A percentile compares a stretch with the other conserved stretches of the same genome.
Evolutionary conservation across 2,797 vertebrate genomes (phyloP).

Genomic region (Gymnothorax reevesii): DNA sequence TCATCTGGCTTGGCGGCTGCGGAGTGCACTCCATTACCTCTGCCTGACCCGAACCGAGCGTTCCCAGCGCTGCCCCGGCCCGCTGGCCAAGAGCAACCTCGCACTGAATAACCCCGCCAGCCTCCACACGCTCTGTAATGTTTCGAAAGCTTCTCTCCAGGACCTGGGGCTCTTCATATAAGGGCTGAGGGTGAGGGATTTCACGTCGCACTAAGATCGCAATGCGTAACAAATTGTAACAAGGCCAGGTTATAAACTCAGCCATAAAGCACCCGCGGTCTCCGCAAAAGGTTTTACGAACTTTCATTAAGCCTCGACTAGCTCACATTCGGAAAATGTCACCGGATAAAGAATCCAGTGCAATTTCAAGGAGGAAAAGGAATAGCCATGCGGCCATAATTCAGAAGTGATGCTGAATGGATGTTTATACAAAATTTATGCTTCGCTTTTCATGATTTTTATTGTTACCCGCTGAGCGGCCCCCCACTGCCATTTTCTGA

Average conservation of each 20-base stretch:
- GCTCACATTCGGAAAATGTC: slow-evolving; percentile 27
- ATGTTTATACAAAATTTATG: slow-evolving; percentile 38
- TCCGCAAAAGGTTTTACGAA: slow-evolving; percentile 19
- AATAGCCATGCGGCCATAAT: slow-evolving; percentile 29
- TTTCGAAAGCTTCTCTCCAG: slow-evolving; percentile 51
- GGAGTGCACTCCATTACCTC: slow-evolving; percentile 38
- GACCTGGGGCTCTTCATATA: slow-evolving; percentile 71
- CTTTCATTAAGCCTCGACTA: slow-evolving; percentile 25
- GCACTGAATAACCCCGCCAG: slow-evolving; percentile 27
- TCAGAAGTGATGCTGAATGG: slow-evolving; percentile 31
- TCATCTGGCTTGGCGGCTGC: not conserved
- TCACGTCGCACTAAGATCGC: slow-evolving; percentile 71
- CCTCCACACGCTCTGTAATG: slow-evolving; percentile 40
- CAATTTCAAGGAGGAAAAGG: slow-evolving; percentile 19
- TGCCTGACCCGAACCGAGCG: slow-evolving; percentile 40
- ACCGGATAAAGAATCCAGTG: slow-evolving; percentile 11
- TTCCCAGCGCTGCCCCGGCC: slow-evolving; percentile 14
- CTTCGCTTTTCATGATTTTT: slow-evolving; percentile 14
- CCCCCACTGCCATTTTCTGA: slow-evolving; percentile 16
- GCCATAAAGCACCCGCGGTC: slow-evolving; percentile 30
- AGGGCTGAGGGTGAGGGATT: slow-evolving; percentile 67
- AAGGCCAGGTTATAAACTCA: slow-evolving; percentile 68
- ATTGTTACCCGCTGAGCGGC: slow-evolving; percentile 29
- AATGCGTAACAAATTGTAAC: slow-evolving; percentile 68
- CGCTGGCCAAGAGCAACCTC: slow-evolving; percentile 12